Base-by-base conservation (phyloP, 2,113 vertebrate species). In the Bothrops jararaca region DNA sequence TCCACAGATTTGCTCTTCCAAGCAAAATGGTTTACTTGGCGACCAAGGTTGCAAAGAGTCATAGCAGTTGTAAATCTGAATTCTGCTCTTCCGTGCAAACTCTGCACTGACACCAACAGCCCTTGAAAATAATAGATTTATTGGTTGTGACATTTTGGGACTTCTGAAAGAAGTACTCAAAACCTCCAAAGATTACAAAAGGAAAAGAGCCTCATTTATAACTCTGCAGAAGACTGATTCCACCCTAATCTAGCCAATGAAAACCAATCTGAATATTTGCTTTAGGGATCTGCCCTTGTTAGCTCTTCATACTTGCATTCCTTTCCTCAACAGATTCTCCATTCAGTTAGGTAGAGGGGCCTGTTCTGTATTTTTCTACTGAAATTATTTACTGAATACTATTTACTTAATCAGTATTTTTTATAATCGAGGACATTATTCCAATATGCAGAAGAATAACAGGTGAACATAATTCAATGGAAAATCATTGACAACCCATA, bases 51-150 rank as follows among this genome's bases (percentile, higher is more conserved):
- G 58, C 89, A 95, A 89, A 93, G 93, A 96, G 93, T 86, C 89
- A 88, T 92, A 94, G 91, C 86, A 95, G 95, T 95, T 95, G 95
- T 97, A 97, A 96, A 97, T 96, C 94, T 95, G 95, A 56, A 80
- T 94, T 92, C 52, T 94, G 94, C 90, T 93, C 93, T 95, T 90
- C 52, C n/a, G 94, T 95, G 95, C 95, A 95, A 94, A 92, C 94
- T 96, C 92, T 89, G 93, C 85, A 91, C 92, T 24, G 92, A 95
- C 95, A 92, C 90, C 94, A 96, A 94, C 89, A 95, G 94, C 90
- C 91, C 92, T 93, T 0, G 0, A 90, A 94, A 93, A 93, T 95
- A 95, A 96, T 94, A 85, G 94, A 95, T 95, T 96, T 95, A 95
- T 94, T 94, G 91, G 93, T 89, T 95, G 91, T 93, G 96, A 96